Percentiles rank a stretch among this genome's conserved stretches.
Conservation (phyloP, 2,888 invertebrate genomes). For the Eupithecia vulgata region DNA sequence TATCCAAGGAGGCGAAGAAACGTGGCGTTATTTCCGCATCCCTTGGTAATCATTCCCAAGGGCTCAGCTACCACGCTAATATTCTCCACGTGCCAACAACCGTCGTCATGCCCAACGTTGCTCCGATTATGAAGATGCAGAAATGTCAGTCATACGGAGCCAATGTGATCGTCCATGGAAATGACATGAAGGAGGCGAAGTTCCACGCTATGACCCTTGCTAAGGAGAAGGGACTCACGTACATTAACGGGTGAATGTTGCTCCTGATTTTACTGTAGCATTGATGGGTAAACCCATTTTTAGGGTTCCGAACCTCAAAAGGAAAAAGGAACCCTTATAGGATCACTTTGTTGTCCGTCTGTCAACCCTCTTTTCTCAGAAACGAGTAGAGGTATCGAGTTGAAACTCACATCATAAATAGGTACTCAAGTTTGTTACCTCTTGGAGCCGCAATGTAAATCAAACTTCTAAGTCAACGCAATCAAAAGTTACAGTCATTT, state of each 20-base stretch:
- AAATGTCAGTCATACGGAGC: constrained; percentile 94
- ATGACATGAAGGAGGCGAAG: constrained; percentile 94
- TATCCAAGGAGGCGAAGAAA: constrained; percentile 88
- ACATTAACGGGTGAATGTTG: constrained; percentile 90
- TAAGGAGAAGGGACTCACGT: constrained; percentile 88
- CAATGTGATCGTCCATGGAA: constrained; percentile 91
- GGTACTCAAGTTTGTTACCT: no score
- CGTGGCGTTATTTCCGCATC: constrained; percentile 96
- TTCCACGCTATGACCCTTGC: constrained; percentile 90
- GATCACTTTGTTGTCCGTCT: no score
- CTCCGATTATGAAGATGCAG: constrained; percentile 98
- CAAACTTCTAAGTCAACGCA: no score
- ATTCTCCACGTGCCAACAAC: constrained; percentile 88
- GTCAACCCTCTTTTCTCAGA: no score
- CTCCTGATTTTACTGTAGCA: not conserved
- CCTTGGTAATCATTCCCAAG: constrained; percentile 96
- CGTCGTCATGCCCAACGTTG: constrained; percentile 97
- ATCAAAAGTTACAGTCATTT: no score
- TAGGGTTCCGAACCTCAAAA: no score
- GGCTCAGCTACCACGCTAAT: constrained; percentile 90
- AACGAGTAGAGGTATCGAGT: no score
- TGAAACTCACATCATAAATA: no score
- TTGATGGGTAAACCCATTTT: no score
- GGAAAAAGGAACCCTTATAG: no score
- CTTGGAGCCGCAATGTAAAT: no score